Evolutionary conservation across 2,113 vertebrate genomes (phyloP), one percentile per base, ranked within the genome.

Genomic region (Trematocara stigmaticum): DNA sequence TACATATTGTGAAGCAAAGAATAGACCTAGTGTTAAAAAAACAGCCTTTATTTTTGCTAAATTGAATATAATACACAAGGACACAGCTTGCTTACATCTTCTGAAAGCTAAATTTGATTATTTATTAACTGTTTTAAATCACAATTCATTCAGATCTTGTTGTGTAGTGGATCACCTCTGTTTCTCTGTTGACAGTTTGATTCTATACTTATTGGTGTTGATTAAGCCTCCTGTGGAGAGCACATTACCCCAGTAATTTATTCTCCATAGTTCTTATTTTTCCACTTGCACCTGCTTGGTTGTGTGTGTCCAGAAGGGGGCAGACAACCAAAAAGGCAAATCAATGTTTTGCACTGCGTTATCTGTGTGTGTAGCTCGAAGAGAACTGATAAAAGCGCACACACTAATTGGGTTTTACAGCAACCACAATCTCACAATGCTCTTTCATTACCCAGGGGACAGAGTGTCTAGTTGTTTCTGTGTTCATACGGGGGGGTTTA

Each of bases 351-450:
- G 84, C 55, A 83, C 81, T 90, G 81, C 79, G 84, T 93, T 94
- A 92, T 94, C 82, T 83, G 82, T 84, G 76, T 89, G 89, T 89
- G 88, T 86, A 79, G 83, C 82, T 87, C 86, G 23, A 74, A 85
- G 78, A 90, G 71, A 89, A 78, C 91, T 91, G 91, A 94, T 94
- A 92, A 95, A 93, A 91, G 83, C 82, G 31, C 91, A 38, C 79
- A 89, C 92, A 82, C 94, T 96, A 95, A 96, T 96, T 96, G 94
- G 95, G 94, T 95, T 96, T 94, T 95, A 94, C 93, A 92, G 91
- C 90, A 87, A 84, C 85, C 89, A 79, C 94, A 88, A 88, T 92
- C 89, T 92, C 88, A 88, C 94, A 89, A 85, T 93, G 89, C 88
- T 93, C 91, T 92, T 94, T 93, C 91, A 94, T 95, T 95, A 92